Base-by-base conservation (phyloP, 1,140 invertebrate species). In the Antheraea pernyi region DNA sequence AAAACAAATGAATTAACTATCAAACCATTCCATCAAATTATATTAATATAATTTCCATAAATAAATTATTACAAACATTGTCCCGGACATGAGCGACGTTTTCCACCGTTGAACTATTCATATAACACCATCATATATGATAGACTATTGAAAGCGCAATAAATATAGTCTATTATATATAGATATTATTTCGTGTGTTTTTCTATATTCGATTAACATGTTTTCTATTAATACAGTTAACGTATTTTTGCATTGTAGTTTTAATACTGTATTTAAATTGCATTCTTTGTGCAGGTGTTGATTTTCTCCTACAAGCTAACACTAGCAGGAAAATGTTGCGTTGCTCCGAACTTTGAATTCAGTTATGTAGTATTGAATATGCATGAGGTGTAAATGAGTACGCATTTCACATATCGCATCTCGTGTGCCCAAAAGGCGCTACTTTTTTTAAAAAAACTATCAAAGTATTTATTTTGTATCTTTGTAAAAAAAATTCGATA, bases 291-390 rank as follows among this genome's bases (percentile, higher is more conserved):
- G 84, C 87, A 91, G 87, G 88, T 91, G 81, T 90, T 89, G 84
- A 88, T 76, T 89, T 89, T 88, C 83, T 85, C 83, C 86, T 87
- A 84, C 86, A 81, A 84, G 86, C 89, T 91, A 91, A 91, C 89
- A 85, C 80, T 89, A 89, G 89, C 89, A 91, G 85, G 84, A 91
- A 91, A 91, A 91, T 91, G 89, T 91, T 91, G 89, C 89, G 83
- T 87, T 86, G 83, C 81, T 90, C 83, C 84, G 76, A 79, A 78
- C 78, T 81, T 79, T 79, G 73, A 79, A 82, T 77, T 81, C 72
- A 84, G 48, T 77, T 80, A 64, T 67, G 80, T 82, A 84, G 78
- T 79, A 73, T 76, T 65, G 72, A 76, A 77, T 75, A 81, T 82
- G 89, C 89, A 91, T 89, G 89, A 83, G 80, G 76, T 82, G 81